phyloP scores from a whole-genome alignment of 2,888 invertebrate species.

The Poecilus cupreus region DNA sequence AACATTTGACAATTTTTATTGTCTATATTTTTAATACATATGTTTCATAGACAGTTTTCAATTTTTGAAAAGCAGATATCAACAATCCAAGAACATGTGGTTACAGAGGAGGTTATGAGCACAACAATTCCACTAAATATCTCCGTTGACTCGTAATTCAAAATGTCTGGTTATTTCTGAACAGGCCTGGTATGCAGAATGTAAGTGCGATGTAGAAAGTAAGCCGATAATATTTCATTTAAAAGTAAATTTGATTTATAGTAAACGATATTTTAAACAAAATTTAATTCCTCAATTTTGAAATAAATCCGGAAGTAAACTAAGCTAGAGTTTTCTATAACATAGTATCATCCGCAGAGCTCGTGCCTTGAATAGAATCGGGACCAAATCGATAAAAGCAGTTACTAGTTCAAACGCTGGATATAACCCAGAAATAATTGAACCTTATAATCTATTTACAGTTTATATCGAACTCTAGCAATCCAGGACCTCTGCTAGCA shows the following conservation, averaged over 20 bases:
- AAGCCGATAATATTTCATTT: background rate
- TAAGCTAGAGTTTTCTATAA: slow-evolving; percentile 12
- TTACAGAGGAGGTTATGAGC: too few species aligned
- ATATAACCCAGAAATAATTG: slow-evolving; percentile 12
- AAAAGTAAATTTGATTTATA: background rate
- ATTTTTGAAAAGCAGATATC: too few species aligned
- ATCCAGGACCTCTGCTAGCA: background rate
- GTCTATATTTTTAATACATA: too few species aligned
- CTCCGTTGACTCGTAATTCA: too few species aligned
- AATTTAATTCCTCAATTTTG: slow-evolving; percentile 18
- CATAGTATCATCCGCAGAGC: slow-evolving; percentile 1
- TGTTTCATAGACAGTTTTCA: too few species aligned
- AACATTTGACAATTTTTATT: too few species aligned
- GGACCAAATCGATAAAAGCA: slow-evolving; percentile 22
- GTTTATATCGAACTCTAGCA: background rate
- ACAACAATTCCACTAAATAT: too few species aligned
- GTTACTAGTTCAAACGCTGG: slow-evolving; percentile 27
- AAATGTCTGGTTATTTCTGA: too few species aligned
- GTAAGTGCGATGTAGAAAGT: too few species aligned
- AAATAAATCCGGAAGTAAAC: slow-evolving; percentile 27
- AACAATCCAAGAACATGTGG: too few species aligned
- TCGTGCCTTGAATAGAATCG: slow-evolving; percentile 25
- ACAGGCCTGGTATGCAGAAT: too few species aligned
- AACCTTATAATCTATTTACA: slow-evolving; percentile 31
- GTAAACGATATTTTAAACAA: background rate